phyloP scores from a whole-genome alignment of 2,888 invertebrate species.

The Erebia palarica region DNA sequence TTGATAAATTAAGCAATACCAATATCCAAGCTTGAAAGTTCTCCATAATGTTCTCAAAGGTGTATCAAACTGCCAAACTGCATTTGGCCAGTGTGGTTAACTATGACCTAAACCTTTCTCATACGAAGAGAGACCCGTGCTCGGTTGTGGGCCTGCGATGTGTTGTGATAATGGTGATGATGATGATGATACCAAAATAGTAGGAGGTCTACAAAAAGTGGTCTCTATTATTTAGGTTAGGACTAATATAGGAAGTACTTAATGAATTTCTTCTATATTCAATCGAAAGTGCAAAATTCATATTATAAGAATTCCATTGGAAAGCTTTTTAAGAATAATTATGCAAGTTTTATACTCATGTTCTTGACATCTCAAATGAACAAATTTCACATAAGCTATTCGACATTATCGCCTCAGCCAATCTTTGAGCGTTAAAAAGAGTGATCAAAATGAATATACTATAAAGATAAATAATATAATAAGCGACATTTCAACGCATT shows the following conservation, averaged over 20 bases:
- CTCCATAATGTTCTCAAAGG: too few species aligned
- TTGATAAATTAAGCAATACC: conserved; percentile 18
- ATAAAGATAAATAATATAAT: neutral
- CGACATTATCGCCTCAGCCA: conserved; percentile 1
- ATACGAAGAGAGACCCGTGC: too few species aligned
- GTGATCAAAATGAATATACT: neutral
- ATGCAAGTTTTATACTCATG: neutral
- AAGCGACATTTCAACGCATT: neutral
- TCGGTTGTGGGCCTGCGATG: too few species aligned
- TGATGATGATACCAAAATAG: neutral
- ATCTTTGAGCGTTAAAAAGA: conserved; percentile 10
- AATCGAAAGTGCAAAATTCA: neutral
- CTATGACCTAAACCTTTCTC: too few species aligned
- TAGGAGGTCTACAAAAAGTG: neutral
- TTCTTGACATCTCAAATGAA: too few species aligned
- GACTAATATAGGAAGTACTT: too few species aligned
- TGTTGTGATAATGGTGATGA: too few species aligned
- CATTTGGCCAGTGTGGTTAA: too few species aligned
- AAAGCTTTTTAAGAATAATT: neutral
- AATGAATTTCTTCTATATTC: neutral
- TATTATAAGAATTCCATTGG: neutral
- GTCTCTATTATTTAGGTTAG: too few species aligned
- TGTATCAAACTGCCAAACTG: too few species aligned
- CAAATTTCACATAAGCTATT: neutral
- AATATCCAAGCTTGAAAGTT: neutral